phyloP scores from a whole-genome alignment of 2,888 invertebrate species.

The Rotaria magnacalcarata region DNA sequence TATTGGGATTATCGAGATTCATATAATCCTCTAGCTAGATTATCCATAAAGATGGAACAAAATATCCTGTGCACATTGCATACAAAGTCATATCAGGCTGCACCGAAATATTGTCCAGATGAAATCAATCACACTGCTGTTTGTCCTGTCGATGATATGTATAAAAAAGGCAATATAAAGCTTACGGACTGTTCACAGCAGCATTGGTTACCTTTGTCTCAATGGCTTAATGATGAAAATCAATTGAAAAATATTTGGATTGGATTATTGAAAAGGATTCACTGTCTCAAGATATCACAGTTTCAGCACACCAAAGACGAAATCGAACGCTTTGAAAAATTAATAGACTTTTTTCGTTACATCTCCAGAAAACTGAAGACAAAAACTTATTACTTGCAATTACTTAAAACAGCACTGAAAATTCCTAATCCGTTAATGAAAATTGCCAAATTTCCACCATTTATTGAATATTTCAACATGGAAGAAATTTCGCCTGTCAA shows the following conservation, averaged over 20 bases:
- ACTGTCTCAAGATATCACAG: not conserved
- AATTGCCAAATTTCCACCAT: not conserved
- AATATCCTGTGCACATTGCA: not conserved
- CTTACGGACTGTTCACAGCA: not conserved
- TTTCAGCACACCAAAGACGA: not conserved
- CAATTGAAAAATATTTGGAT: not conserved
- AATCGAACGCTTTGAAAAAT: not conserved
- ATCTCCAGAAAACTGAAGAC: not conserved
- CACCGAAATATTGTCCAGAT: not conserved
- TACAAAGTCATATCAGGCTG: not conserved
- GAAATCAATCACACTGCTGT: not conserved
- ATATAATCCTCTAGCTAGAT: not conserved
- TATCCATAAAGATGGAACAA: not conserved
- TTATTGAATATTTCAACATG: not conserved
- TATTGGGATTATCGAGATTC: constrained; percentile 22
- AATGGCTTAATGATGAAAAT: not conserved
- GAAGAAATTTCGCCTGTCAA: not conserved
- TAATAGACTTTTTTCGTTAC: not conserved
- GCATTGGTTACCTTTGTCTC: not conserved
- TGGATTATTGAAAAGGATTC: not conserved
- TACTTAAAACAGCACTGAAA: not conserved
- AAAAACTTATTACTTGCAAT: not conserved
- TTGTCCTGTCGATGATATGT: not conserved
- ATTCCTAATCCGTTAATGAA: not conserved
- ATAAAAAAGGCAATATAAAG: not conserved